Percentiles rank a stretch among this genome's conserved stretches.
These are phyloP conservation scores for Haplochromis burtoni DNA, from an alignment of 2,113 vertebrate genomes.

Conservation along the genomic window DNA sequence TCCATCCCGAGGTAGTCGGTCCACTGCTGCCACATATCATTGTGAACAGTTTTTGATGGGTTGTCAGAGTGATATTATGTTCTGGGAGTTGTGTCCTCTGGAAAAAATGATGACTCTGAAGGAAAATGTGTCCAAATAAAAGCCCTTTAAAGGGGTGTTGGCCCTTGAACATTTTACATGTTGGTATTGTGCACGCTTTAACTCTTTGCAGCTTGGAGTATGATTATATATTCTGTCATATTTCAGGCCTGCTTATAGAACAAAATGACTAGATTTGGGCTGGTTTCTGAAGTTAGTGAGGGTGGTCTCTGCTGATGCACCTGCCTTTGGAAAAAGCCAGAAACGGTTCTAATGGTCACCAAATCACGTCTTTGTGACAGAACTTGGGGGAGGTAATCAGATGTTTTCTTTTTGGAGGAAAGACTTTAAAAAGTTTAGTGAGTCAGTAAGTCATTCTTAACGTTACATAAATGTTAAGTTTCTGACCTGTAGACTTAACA, in stretches of 20 bases:
- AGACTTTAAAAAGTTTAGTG: neutral
- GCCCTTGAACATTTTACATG: neutral
- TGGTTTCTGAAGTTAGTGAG: neutral
- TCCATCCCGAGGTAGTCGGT: neutral
- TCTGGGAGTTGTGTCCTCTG: neutral
- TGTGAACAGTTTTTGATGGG: neutral
- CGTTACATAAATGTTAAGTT: neutral
- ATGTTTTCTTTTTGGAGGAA: neutral
- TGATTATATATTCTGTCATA: neutral
- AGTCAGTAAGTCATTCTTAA: neutral
- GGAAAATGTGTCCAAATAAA: neutral
- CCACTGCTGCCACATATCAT: neutral
- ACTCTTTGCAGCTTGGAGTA: accelerated
- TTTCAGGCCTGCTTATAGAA: neutral
- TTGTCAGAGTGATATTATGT: neutral
- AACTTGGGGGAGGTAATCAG: neutral
- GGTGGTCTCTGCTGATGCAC: neutral
- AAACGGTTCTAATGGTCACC: neutral
- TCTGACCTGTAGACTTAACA: neutral
- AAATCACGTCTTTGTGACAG: neutral
- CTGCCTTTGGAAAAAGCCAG: neutral
- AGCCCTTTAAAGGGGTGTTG: neutral
- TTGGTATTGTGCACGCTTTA: neutral
- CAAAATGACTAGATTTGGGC: neutral
- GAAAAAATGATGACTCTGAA: neutral